Percentiles rank a stretch among this genome's conserved stretches.
Conservation (phyloP, 1,140 invertebrate species). For the Saccostrea echinata region DNA sequence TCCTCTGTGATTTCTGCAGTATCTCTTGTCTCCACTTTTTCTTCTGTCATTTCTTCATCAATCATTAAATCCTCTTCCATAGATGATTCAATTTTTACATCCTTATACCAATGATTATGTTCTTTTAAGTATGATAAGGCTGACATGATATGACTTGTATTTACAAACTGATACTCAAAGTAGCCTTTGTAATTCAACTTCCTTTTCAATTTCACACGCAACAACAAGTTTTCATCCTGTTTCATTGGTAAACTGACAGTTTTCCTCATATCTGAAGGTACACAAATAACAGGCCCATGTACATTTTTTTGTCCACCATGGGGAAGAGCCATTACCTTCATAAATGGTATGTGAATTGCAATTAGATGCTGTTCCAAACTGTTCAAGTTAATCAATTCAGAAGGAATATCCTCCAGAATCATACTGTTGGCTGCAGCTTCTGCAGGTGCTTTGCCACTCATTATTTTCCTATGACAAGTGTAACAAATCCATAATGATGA, state of each 20-base stretch:
- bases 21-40: not conserved
- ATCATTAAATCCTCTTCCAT: not conserved
- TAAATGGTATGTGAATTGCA: no score
- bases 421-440: not conserved
- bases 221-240: not conserved
- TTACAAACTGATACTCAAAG: conserved; percentile 29
- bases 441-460: not conserved
- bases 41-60: not conserved
- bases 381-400: not conserved
- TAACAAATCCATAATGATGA: no score
- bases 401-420: not conserved
- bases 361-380: conserved; percentile 38
- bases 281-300: no score
- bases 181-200: conserved; percentile 23
- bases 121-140: not conserved
- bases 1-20: not conserved
- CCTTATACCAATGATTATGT: not conserved
- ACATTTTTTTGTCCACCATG: no score
- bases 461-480: not conserved
- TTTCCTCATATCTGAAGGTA: not conserved
- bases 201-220: not conserved
- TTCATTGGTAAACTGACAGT: conserved; percentile 7
- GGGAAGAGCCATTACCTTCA: no score
- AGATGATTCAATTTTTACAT: conserved; percentile 25
- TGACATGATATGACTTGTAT: not conserved